Evolutionary conservation across 2,888 invertebrate genomes (phyloP), one percentile per base, ranked within the genome.

Genomic region (Hypercompe scribonia): DNA sequence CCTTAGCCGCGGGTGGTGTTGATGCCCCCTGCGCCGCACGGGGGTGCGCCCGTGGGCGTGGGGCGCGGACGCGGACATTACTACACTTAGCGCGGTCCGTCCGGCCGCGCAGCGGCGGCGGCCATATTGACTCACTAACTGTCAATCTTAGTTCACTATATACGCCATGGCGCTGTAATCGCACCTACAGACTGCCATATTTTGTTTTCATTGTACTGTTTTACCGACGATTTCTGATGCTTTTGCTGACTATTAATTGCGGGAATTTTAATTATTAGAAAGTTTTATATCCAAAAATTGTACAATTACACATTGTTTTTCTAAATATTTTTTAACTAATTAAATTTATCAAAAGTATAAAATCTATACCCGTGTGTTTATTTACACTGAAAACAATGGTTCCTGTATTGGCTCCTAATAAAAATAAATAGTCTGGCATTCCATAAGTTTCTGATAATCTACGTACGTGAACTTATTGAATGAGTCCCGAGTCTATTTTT

Each of bases 1-100:
- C 89, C 96, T 92, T 89, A 97, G 96, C 80, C 97, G 97, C 90
- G 97, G 97, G 95, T 97, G 97, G 94, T 97, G 97, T 93, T 97
- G 97, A 92, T 97, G 97, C 83, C 97, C 97, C 92, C 97, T 96
- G 91, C 97, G 97, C 92, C 96, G 96, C 89, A 93, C 96, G 93
- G 95, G 96, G 95, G 93, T 96, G 96, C 95, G 96, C 95, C 95
- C 96, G 94, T 92, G 93, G 92, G 94, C 94, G 95, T 96, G 94
- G 95, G 96, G 94, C 93, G 94, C 93, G 92, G 96, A 92, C 93
- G 93, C 93, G 93, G 96, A 96, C 96, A 96, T 96, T 86, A 93
- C 94, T 94, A 92, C 89, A 87, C 90, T 87, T 88, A 88, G 90
- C 93, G 92, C 93, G 90, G 90, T 89, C 90, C 89, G 91, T 87